Base-by-base conservation (phyloP, 2,113 vertebrate genomes). In the Phylloscopus trochilus region DNA sequence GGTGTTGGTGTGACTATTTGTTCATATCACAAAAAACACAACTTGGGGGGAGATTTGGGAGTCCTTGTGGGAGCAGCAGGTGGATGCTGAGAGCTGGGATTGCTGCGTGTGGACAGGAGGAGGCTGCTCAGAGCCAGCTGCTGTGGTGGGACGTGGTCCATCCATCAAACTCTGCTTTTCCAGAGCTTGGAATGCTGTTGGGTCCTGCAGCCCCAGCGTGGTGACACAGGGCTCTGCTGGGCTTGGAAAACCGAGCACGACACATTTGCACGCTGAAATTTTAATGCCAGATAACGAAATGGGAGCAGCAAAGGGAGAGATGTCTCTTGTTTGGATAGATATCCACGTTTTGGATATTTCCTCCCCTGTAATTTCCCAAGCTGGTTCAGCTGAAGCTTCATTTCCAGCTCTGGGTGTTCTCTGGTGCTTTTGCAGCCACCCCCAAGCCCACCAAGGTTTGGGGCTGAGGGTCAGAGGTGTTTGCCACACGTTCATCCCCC, bases 401-500 rank as follows among this genome's bases (percentile, higher is more conserved):
- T 63, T 63, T 41, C 79, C 79, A 92, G 60, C 62, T 78, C 43
- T 63, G 68, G 55, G 3, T 82, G 41, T 62, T 17, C 58, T 7
- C 52, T 30, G 53, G 19, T 23, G 58, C 28, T 60, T 49, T 78
- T 56, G 17, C 81, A 77, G 76, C 49, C 56, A 5, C 20, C 47
- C 80, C 60, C 44, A 21, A 43, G 27, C 63, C 90, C 64, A 6
- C 9, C 78, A 27, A 28, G 8, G 37, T 5, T 15, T 53, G 77
- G 43, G 27, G 64, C 73, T 51, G 73, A 53, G 35, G 52, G 9
- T 63, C 56, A 26, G 60, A 92, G 33, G 51, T 30, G 0, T 21
- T 51, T 33, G 14, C 86, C 76, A 27, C 63, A 2, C 0, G 0
- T 28, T 20, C 66, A 1, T 51, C 43, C 37, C 43, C 66, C 55